These are phyloP conservation scores for Chauna torquata DNA, from an alignment of 2,113 vertebrate genomes.

Conservation along the genomic window DNA sequence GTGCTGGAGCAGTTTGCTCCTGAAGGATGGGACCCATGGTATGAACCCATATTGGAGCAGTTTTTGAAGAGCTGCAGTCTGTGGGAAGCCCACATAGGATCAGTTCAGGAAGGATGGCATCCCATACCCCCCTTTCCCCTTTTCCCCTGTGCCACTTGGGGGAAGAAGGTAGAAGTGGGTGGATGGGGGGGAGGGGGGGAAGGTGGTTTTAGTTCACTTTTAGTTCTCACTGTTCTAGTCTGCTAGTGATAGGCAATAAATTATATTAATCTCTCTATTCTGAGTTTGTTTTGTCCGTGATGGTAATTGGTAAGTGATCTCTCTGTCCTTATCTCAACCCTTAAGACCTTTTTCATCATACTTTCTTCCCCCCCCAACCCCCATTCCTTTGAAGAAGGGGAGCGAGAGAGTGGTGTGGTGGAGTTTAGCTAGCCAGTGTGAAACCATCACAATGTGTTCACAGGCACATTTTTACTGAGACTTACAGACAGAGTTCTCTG, in stretches of 20 bases:
- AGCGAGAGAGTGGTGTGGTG: no score
- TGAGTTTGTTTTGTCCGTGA: background rate
- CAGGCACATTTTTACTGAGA: background rate
- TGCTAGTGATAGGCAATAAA: no score
- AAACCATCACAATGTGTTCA: background rate
- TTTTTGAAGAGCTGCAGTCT: no score
- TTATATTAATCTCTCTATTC: background rate
- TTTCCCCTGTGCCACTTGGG: no score
- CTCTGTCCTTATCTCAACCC: background rate
- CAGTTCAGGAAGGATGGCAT: no score
- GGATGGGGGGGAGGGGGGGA: background rate
- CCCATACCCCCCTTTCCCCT: no score
- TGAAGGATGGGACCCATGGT: no score
- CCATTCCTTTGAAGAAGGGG: background rate
- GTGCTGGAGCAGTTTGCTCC: no score
- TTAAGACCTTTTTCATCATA: background rate
- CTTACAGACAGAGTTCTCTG: background rate
- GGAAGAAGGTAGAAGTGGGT: background rate
- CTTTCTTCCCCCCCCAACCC: no score
- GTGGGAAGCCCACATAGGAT: no score
- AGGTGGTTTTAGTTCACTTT: background rate
- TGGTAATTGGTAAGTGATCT: background rate
- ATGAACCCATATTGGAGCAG: no score
- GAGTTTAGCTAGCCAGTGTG: background rate
- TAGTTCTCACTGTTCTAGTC: background rate